phyloP scores from a whole-genome alignment of 2,888 invertebrate species.

The Hylaea fasciaria region DNA sequence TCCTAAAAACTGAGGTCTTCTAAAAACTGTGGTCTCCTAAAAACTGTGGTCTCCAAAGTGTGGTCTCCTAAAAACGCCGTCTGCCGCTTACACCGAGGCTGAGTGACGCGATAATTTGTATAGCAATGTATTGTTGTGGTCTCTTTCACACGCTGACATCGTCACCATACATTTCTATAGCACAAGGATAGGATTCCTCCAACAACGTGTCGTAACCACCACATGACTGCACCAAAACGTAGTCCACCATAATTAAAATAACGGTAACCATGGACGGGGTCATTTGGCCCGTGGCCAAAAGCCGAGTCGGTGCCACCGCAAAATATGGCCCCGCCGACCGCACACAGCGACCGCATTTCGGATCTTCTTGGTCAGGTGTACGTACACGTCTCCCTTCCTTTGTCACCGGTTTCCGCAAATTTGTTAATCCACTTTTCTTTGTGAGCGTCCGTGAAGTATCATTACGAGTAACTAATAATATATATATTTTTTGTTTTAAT shows the following conservation, averaged over 20 bases:
- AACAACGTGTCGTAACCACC: constrained; percentile 18
- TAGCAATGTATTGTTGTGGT: too few relatives aligned
- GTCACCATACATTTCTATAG: too few relatives aligned
- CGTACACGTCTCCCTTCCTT: constrained; percentile 15
- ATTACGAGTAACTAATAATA: too few relatives aligned
- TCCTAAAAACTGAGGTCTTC: too few relatives aligned
- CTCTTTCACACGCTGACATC: too few relatives aligned
- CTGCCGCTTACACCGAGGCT: too few relatives aligned
- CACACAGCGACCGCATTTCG: constrained; percentile 22
- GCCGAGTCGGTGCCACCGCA: constrained; percentile 22
- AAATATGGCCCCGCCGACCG: constrained; percentile 28
- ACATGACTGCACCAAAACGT: constrained; percentile 20
- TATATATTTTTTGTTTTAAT: too few relatives aligned
- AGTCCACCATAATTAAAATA: constrained; percentile 23
- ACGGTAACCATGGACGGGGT: constrained; percentile 14
- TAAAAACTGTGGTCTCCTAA: too few relatives aligned
- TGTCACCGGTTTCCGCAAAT: constrained; percentile 17
- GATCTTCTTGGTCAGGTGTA: constrained; percentile 18
- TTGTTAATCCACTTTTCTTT: constrained; percentile 12
- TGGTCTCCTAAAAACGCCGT: too few relatives aligned
- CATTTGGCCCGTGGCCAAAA: constrained; percentile 26
- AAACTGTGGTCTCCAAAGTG: too few relatives aligned
- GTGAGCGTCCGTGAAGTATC: not conserved
- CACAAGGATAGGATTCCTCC: too few relatives aligned
- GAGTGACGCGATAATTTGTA: too few relatives aligned